These are phyloP conservation scores for Drosophila repletoides DNA, from an alignment of 1,140 invertebrate genomes.

Conservation along the genomic window DNA sequence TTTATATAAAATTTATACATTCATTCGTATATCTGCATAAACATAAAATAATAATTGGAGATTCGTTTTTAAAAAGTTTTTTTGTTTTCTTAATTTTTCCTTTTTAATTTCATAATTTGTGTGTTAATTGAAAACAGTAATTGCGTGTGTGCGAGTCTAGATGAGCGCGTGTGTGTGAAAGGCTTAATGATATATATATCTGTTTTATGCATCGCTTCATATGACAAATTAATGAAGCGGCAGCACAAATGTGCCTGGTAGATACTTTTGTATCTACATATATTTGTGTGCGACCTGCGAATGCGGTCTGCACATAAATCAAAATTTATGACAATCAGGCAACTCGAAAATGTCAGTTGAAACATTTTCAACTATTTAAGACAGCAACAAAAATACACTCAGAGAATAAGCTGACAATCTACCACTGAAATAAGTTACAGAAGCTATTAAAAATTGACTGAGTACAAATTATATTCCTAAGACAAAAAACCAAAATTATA, in stretches of 20 bases:
- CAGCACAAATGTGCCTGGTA: slow-evolving; percentile 29
- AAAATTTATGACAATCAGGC: slow-evolving; percentile 66
- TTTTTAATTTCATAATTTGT: slow-evolving; percentile 32
- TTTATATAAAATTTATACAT: slow-evolving; percentile 33
- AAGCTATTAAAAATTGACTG: too few species aligned
- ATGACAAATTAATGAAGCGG: slow-evolving; percentile 76
- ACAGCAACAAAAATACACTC: slow-evolving; percentile 22
- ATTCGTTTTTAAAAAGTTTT: neutral
- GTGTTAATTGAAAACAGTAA: slow-evolving; percentile 69
- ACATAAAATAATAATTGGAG: slow-evolving; percentile 44
- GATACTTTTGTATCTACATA: slow-evolving; percentile 22
- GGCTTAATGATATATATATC: slow-evolving; percentile 47
- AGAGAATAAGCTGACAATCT: too few species aligned
- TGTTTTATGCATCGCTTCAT: slow-evolving; percentile 65
- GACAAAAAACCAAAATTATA: too few species aligned
- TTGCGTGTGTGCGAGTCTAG: slow-evolving; percentile 9
- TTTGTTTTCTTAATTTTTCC: neutral
- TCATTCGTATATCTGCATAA: neutral
- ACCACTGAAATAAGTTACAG: too few species aligned
- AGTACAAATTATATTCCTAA: too few species aligned
- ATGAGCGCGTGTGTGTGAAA: slow-evolving; percentile 13
- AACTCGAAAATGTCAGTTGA: slow-evolving; percentile 46
- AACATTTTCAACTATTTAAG: slow-evolving; percentile 59
- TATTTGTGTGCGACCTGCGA: slow-evolving; percentile 12
- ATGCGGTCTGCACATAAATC: slow-evolving; percentile 53